Percentiles rank a stretch among this genome's conserved stretches.
phyloP scores from a whole-genome alignment of 2,888 invertebrate species.

The Atethmia centrago region DNA sequence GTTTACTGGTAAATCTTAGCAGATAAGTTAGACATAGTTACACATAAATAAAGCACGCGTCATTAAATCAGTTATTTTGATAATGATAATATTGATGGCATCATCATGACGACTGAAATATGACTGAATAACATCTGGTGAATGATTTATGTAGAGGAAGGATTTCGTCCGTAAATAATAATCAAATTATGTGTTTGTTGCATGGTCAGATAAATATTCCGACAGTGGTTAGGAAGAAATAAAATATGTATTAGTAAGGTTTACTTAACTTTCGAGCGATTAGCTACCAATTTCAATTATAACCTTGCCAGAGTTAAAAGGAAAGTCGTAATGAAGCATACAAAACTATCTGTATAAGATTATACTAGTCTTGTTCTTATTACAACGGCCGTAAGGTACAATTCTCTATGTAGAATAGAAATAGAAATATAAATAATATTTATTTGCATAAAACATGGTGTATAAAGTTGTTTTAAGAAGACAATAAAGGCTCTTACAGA shows the following conservation, averaged over 20 bases:
- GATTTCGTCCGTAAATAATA: slow-evolving; percentile 1
- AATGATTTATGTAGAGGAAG: slow-evolving; percentile 22
- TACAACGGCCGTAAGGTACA: neutral
- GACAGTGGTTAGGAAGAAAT: neutral
- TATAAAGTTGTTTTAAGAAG: too few species aligned
- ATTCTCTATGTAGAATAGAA: too few species aligned
- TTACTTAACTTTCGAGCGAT: neutral
- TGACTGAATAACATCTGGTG: slow-evolving; percentile 32
- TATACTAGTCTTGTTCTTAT: neutral
- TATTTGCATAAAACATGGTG: too few species aligned
- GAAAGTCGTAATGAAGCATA: neutral
- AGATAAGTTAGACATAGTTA: neutral
- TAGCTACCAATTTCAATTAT: neutral
- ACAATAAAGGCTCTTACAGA: too few species aligned
- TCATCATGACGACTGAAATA: slow-evolving; percentile 12
- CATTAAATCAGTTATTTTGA: slow-evolving; percentile 24
- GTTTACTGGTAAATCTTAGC: neutral
- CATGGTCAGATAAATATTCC: neutral
- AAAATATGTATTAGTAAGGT: neutral
- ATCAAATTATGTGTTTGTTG: neutral
- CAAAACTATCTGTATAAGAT: neutral
- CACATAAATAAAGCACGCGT: neutral
- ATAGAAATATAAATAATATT: too few species aligned
- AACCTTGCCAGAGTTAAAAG: neutral
- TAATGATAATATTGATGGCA: slow-evolving; percentile 26